Base-by-base conservation (phyloP, 2,113 vertebrate genomes). In the Cyanoderma ruficeps region DNA sequence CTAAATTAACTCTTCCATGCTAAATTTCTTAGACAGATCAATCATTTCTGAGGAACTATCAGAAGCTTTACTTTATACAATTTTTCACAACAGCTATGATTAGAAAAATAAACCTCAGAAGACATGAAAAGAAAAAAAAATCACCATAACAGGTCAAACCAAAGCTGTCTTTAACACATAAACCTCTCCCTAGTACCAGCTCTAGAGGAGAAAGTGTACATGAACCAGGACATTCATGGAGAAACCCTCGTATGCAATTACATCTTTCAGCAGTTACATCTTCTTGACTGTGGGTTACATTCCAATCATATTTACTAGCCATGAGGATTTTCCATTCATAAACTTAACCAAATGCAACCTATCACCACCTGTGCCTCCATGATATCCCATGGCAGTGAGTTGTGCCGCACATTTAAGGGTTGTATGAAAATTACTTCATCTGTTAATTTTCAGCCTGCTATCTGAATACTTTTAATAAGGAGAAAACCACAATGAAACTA, bases 81-180 rank as follows among this genome's bases (percentile, higher is more conserved):
- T 37, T 76, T 30, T 44, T 94, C n/a, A 24, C 44, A 89, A 69
- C 11, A 76, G 7, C 46, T 77, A 28, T 91, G 53, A 85, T 85
- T 82, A 65, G 82, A 95, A 84, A 79, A 82, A 87, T 72, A 79
- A 91, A 95, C 87, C 70, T 87, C 50, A 55, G 37, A 91, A 91
- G 67, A 44, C 35, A 68, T 67, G 39, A 72, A 84, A 92, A 24
- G 5, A 85, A 76, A 90, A 76, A 90, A 13, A 57, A 53, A 37
- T 47, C 49, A 60, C n/a, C 15, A 3, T 31, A 82, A 64, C 11
- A 56, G 65, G 44, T 87, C 61, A 90, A 41, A 60, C 13, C 15
- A 85, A 87, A 91, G 19, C 23, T 91, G 31, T 57, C 1, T n/a
- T 5, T 57, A 53, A 70, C 27, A 50, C 25, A n/a, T 25, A 53